Evolutionary conservation across 2,797 vertebrate genomes (phyloP).

Genomic region (Pampus argenteus): DNA sequence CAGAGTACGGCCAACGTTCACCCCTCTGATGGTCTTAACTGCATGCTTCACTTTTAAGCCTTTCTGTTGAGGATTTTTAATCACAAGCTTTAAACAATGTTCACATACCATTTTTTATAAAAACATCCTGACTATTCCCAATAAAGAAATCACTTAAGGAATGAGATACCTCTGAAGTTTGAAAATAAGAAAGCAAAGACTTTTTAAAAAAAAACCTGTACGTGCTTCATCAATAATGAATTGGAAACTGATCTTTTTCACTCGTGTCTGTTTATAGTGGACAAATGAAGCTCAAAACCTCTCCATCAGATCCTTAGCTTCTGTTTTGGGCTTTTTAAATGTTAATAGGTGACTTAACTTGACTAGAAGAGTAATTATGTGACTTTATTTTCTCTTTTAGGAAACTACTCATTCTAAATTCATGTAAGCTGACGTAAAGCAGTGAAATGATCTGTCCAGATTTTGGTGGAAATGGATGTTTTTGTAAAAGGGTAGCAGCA

Average conservation of each 20-base stretch:
- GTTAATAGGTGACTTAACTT: background rate
- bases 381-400: background rate
- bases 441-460: background rate
- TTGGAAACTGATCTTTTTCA: background rate
- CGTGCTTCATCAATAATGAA: background rate
- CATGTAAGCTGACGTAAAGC: background rate
- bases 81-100: background rate
- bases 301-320: background rate
- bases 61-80: background rate
- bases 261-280: background rate
- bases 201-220: background rate
- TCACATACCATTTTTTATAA: background rate
- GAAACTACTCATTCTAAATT: background rate
- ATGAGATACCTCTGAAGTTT: background rate
- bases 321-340: background rate
- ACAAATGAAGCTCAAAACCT: background rate
- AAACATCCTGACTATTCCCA: background rate
- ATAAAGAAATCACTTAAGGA: background rate
- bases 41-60: background rate
- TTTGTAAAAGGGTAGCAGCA: background rate
- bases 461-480: slow-evolving; percentile 6
- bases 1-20: background rate
- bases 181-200: slow-evolving; percentile 7
- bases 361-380: background rate
- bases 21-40: background rate